Conservation (phyloP, 2,113 vertebrate genomes). For the Microtus pennsylvanicus region DNA sequence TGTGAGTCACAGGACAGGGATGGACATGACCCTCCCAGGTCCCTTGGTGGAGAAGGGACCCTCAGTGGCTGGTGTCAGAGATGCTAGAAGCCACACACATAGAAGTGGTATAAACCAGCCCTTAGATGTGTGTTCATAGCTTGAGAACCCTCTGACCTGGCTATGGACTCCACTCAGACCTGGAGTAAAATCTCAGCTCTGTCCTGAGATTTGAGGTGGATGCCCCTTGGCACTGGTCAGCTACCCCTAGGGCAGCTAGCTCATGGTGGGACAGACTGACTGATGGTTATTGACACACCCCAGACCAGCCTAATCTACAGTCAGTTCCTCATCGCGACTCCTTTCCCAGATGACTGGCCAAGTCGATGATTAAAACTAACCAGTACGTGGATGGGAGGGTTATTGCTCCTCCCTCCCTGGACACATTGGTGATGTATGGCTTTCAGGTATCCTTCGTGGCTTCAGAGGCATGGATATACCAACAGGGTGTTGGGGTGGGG, state of each 20-base stretch:
- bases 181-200: not conserved
- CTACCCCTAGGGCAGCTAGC: not conserved
- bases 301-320: not conserved
- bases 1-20: too few species aligned
- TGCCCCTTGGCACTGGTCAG: not conserved
- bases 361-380: not conserved
- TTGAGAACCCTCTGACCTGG: too few species aligned
- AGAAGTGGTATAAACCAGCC: not conserved
- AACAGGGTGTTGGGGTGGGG: not conserved
- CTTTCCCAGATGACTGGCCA: not conserved
- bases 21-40: accelerated
- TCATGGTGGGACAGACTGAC: not conserved
- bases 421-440: not conserved
- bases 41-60: not conserved
- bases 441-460: not conserved
- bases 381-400: not conserved
- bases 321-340: not conserved
- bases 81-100: not conserved
- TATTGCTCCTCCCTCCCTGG: not conserved
- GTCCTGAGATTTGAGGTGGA: not conserved
- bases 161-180: not conserved
- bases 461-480: not conserved
- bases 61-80: not conserved
- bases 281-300: not conserved
- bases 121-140: not conserved